These are phyloP conservation scores for Tortrix viridana DNA, from an alignment of 2,888 invertebrate genomes.

Conservation along the genomic window DNA sequence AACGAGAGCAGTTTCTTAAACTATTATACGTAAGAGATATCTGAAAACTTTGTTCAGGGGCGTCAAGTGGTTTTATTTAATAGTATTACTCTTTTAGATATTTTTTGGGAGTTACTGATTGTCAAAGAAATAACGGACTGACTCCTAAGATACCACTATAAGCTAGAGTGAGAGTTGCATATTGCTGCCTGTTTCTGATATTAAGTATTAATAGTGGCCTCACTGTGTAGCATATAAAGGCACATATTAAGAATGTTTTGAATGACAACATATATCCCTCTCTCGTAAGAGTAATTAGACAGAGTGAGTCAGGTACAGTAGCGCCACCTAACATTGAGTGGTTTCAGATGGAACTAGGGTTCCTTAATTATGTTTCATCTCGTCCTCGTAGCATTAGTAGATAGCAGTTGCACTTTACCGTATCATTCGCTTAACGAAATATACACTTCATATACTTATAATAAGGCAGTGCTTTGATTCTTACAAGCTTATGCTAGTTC, in stretches of 20 bases:
- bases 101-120: no score
- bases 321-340: background rate
- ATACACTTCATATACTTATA: constrained; percentile 65
- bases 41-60: background rate
- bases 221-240: background rate
- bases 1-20: background rate
- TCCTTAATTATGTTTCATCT: background rate
- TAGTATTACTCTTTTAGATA: no score
- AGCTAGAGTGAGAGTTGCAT: background rate
- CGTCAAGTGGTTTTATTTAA: no score
- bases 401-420: constrained; percentile 15
- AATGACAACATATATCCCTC: background rate
- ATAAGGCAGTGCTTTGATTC: constrained; percentile 79
- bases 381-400: constrained; percentile 9
- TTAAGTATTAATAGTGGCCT: background rate
- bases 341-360: background rate
- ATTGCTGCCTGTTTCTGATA: background rate
- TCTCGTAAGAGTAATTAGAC: background rate
- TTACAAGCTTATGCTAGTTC: constrained; percentile 58
- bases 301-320: background rate
- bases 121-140: no score
- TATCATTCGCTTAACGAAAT: constrained; percentile 59
- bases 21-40: background rate
- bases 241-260: background rate
- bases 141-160: no score